A percentile compares a stretch with the other conserved stretches of the same genome.
phyloP scores from a whole-genome alignment of 1,140 invertebrate species.

The Bombus sylvicola region DNA sequence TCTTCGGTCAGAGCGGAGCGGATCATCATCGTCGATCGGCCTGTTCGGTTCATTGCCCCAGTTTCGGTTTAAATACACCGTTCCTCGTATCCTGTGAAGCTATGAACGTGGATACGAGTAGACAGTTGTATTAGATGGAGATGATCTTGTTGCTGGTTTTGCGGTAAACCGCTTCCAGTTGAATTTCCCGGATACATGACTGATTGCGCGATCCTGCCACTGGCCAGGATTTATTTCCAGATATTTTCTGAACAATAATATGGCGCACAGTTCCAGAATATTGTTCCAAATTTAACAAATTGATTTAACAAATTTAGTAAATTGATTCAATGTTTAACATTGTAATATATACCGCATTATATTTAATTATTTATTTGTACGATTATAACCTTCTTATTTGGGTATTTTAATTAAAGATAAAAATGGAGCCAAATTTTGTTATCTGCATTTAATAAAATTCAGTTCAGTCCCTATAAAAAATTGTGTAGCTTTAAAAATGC shows the following conservation, averaged over 20 bases:
- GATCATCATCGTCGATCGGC: background rate
- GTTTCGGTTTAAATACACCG: slow-evolving; percentile 10
- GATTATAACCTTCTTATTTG: too few relatives aligned
- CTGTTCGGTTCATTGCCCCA: background rate
- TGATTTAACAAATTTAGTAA: too few relatives aligned
- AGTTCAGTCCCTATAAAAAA: too few relatives aligned
- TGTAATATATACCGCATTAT: too few relatives aligned
- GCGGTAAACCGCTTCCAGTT: slow-evolving; percentile 34
- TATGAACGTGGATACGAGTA: background rate
- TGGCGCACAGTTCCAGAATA: background rate
- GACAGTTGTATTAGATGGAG: slow-evolving; percentile 45
- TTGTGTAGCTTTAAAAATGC: too few relatives aligned
- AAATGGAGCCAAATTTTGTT: too few relatives aligned
- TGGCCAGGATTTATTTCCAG: slow-evolving; percentile 30
- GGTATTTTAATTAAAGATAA: too few relatives aligned
- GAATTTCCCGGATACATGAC: slow-evolving; percentile 39
- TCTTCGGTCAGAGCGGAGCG: background rate
- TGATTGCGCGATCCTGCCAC: slow-evolving; percentile 11
- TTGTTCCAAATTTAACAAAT: too few relatives aligned
- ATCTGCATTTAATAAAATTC: too few relatives aligned
- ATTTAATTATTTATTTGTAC: too few relatives aligned
- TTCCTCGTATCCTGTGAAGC: background rate
- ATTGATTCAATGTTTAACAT: too few relatives aligned
- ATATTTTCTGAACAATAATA: background rate
- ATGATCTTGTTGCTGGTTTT: slow-evolving; percentile 46